Base-by-base conservation (phyloP, 2,797 vertebrate species). In the Phoeniculus purpureus region DNA sequence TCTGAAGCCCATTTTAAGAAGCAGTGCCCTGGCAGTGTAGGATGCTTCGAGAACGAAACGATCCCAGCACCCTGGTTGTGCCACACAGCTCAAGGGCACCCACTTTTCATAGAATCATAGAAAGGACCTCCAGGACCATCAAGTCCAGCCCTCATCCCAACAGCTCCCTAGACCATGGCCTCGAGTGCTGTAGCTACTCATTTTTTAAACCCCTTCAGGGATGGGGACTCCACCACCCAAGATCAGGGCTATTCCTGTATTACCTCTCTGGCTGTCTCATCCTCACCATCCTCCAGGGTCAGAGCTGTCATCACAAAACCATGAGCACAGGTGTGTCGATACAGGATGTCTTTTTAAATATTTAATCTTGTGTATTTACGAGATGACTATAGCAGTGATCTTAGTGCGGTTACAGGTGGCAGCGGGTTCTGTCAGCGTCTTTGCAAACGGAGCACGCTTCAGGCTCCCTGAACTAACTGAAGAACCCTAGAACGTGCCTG, bases 1-100 rank as follows among this genome's bases (percentile, higher is more conserved):
- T 83, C 11, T 92, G 40, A 94, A 92, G 78, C 50, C 31, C 5
- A 1, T 37, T 94, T 95, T 86, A 32, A 89, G 89, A 95, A 92
- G 47, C 62, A 78, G 45, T 74, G 9, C 60, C 74, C 5, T 54
- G 66, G 52, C 47, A 80, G 47, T 71, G 70, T 64, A 52, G 55
- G 54, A 65, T 68, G 37, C 37, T 37, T 37, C 37, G 37, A 37
- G 37, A 37, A 37, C 12, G 37, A 37, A 37, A 37, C 37, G 37
- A 37, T 12, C 37, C 8, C 37, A 37, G 37, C 37, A 37, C 37
- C 37, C 37, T 37, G 37, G 37, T 37, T 37, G 37, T 37, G 37
- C 37, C 37, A 37, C 37, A 37, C 37, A 37, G 37, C 37, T 37
- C 12, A 12, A 37, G 37, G 37, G 37, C 37, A 37, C 37, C 37